Conservation (phyloP, 2,888 invertebrate species). For the Ochropleura leucogaster region DNA sequence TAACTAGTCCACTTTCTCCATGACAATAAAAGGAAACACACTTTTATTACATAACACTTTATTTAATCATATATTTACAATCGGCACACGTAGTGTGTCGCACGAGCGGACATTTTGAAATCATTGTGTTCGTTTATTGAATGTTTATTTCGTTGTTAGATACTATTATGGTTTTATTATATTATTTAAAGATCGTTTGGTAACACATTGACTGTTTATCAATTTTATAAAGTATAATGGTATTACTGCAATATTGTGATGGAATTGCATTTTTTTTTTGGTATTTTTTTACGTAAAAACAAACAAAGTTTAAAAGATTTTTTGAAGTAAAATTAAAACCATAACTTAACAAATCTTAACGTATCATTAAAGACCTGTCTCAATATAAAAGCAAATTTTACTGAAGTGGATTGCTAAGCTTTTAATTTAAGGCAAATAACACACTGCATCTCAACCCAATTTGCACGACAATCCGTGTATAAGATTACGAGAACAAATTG, state of each 20-base stretch:
- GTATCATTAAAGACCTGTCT: neutral
- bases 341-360: no score
- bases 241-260: neutral
- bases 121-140: slow-evolving; percentile 62
- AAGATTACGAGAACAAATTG: no score
- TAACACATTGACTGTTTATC: slow-evolving; percentile 19
- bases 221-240: neutral
- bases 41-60: slow-evolving; percentile 80
- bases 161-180: slow-evolving; percentile 30
- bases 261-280: neutral
- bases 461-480: no score
- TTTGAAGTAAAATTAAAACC: no score
- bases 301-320: no score
- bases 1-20: slow-evolving; percentile 65
- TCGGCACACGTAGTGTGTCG: slow-evolving; percentile 77
- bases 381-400: slow-evolving; percentile 31
- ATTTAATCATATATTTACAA: slow-evolving; percentile 83
- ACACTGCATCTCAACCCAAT: neutral
- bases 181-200: slow-evolving; percentile 19
- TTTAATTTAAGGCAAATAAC: slow-evolving; percentile 23
- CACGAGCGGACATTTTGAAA: slow-evolving; percentile 71
- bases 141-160: slow-evolving; percentile 51
- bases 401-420: slow-evolving; percentile 43
- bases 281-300: no score
- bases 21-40: slow-evolving; percentile 77